Evolutionary conservation across 2,113 vertebrate genomes (phyloP).

Genomic region (Panthera leo): DNA sequence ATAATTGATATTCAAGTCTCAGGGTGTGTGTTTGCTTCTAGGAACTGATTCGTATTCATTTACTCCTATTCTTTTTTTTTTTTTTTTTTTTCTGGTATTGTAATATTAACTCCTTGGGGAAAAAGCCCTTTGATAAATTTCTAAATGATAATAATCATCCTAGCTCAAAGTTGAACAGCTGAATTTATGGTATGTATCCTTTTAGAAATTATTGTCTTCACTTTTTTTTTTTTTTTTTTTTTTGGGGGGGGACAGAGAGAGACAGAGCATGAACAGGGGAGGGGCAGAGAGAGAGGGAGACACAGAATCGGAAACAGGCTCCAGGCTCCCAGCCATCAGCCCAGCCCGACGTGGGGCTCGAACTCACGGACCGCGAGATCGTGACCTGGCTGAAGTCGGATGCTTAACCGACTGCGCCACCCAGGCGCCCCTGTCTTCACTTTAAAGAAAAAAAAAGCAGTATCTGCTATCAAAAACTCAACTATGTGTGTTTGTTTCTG

Average conservation of each 20-base stretch:
- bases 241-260: too few relatives aligned
- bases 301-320: too few relatives aligned
- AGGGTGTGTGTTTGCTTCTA: not conserved
- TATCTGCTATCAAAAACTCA: not conserved
- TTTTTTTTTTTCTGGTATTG: not conserved
- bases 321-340: too few relatives aligned
- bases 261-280: too few relatives aligned
- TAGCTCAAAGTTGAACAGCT: not conserved
- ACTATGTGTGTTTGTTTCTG: not conserved
- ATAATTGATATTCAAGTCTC: not conserved
- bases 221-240: not conserved
- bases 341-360: too few relatives aligned
- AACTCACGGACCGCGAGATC: too few relatives aligned
- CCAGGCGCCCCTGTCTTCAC: not conserved
- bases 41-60: not conserved
- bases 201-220: conserved; percentile 17
- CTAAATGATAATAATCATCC: not conserved
- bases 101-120: not conserved
- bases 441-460: not conserved
- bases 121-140: not conserved
- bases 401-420: too few relatives aligned
- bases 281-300: too few relatives aligned
- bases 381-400: too few relatives aligned
- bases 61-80: not conserved
- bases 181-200: not conserved